phyloP scores from a whole-genome alignment of 2,797 vertebrate species.

The Holocentrus rufus region DNA sequence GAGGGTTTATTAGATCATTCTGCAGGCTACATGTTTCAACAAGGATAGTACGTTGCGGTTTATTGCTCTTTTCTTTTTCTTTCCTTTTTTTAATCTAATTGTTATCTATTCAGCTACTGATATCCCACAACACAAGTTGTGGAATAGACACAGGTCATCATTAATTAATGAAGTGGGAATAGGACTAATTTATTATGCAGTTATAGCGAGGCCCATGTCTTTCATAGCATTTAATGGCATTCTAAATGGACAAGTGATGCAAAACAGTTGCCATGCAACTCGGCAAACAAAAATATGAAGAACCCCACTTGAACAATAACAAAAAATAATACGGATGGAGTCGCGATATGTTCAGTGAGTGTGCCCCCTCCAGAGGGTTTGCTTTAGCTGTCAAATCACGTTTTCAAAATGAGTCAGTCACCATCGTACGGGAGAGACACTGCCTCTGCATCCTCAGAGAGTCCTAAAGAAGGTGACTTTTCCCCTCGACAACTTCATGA shows the following conservation, averaged over 20 bases:
- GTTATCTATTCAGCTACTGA: too few relatives aligned
- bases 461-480: constrained; percentile 71
- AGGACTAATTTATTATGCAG: constrained; percentile 14
- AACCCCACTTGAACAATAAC: constrained; percentile 52
- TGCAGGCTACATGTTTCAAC: constrained; percentile 32
- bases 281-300: neutral
- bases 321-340: constrained; percentile 59
- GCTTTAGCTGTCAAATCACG: constrained; percentile 64
- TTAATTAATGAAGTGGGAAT: constrained; percentile 22
- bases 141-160: constrained; percentile 16
- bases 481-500: constrained; percentile 64
- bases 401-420: constrained; percentile 69
- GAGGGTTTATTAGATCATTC: constrained; percentile 72
- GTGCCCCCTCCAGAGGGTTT: constrained; percentile 51
- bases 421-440: constrained; percentile 54
- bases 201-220: too few relatives aligned
- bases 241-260: constrained; percentile 41
- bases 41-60: constrained; percentile 37
- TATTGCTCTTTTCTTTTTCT: constrained; percentile 23
- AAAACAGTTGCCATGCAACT: constrained; percentile 51
- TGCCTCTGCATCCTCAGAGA: constrained; percentile 67
- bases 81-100: neutral
- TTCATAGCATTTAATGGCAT: constrained; percentile 2
- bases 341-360: constrained; percentile 50
- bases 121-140: too few relatives aligned